Evolutionary conservation across 2,888 invertebrate genomes (phyloP).

Genomic region (Archips crataeganus): DNA sequence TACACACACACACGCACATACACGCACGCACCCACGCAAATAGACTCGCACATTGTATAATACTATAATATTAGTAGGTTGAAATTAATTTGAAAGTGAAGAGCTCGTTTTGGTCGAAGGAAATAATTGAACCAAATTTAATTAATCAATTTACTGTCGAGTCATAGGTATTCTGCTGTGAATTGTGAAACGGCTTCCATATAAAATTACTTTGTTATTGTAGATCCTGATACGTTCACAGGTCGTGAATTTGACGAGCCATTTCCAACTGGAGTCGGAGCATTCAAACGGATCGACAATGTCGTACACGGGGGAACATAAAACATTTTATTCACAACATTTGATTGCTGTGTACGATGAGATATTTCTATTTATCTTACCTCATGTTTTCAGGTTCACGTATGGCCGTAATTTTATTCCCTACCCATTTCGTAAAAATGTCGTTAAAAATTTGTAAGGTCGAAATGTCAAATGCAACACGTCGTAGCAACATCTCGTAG

Average conservation of each 20-base stretch:
- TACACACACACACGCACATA: too few relatives aligned
- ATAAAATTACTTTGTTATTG: conserved; percentile 29
- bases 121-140: not conserved
- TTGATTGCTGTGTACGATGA: not conserved
- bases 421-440: too few relatives aligned
- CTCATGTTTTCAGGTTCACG: not conserved
- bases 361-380: conserved; percentile 7
- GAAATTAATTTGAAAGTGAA: not conserved
- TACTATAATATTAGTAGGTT: too few relatives aligned
- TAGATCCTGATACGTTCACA: conserved; percentile 18
- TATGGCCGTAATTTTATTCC: not conserved
- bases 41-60: too few relatives aligned
- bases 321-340: conserved; percentile 23
- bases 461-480: too few relatives aligned
- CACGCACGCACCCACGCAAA: too few relatives aligned
- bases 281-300: conserved; percentile 29
- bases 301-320: conserved; percentile 7
- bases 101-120: not conserved
- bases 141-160: not conserved
- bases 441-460: too few relatives aligned
- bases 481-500: too few relatives aligned
- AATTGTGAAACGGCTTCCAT: conserved; percentile 20
- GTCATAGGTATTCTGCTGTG: not conserved
- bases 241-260: conserved; percentile 38
- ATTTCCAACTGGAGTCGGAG: conserved; percentile 22